Evolutionary conservation across 2,797 vertebrate species (phyloP).

Genomic region (Lepus oiostolus): DNA sequence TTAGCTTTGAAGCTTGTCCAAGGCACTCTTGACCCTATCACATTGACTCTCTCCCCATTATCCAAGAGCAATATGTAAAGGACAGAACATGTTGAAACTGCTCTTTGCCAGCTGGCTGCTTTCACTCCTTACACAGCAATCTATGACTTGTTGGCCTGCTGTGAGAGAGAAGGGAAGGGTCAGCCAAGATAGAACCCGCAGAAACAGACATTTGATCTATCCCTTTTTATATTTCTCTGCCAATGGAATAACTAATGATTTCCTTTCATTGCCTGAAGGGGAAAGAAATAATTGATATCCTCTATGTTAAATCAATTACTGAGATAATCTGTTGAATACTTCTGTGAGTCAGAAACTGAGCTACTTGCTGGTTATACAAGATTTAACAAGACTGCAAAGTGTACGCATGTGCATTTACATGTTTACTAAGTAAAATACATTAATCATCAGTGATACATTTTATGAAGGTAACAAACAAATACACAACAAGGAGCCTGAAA

Average conservation of each 20-base stretch:
- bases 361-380: background rate
- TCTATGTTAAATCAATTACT: background rate
- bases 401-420: background rate
- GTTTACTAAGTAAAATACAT: background rate
- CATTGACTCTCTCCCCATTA: background rate
- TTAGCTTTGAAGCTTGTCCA: background rate
- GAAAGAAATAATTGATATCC: background rate
- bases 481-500: background rate
- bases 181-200: background rate
- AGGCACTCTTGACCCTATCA: background rate
- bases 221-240: background rate
- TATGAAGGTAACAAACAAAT: background rate
- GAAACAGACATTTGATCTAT: background rate
- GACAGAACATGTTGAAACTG: background rate
- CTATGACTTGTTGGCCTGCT: background rate
- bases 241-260: background rate
- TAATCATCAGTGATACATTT: background rate
- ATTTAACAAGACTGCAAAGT: background rate
- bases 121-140: background rate
- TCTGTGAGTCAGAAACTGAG: background rate
- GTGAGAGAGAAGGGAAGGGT: background rate
- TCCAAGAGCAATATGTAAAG: background rate
- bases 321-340: background rate
- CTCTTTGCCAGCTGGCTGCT: conserved; percentile 8
- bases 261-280: background rate